Evolutionary conservation across 2,888 invertebrate genomes (phyloP), one percentile per base, ranked within the genome.

Genomic region (Brachyptera risi): DNA sequence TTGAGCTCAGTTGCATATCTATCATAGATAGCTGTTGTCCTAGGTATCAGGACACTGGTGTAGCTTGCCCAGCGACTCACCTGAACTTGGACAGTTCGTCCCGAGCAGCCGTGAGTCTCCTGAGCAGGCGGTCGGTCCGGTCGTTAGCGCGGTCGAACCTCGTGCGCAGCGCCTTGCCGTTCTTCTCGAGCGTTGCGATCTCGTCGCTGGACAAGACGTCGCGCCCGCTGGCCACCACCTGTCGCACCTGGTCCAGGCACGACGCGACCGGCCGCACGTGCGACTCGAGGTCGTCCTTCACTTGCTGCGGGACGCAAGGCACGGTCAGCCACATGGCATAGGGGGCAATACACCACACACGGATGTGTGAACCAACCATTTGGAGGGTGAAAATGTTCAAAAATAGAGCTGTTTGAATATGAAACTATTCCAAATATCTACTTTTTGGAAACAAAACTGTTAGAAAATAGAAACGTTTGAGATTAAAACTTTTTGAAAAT

Each of bases 161-260:
- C 31, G 86, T 86, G 69, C 91, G 90, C 66, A 96, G 77, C 65
- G 88, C 88, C 38, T 92, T 85, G 13, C 92, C 92, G 68, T 90
- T 90, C 69, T 91, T 90, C 76, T 95, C 94, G 66, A 96, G 78
- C 23, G 88, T 87, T 31, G 89, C 85, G 35, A 95, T 87, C 80
- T 96, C 95, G 68, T 95, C 95, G 65, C 91, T 88, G 3, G 94
- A 93, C 4, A 96, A 79, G n/a, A 93, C 89, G 69, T 96, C 95
- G 31, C 91, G 88, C 0, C 93, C 94, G 19, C 93, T 92, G 1
- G 92, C 82, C 3, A 94, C 90, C 50, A 96, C 83, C 72, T 94
- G 92, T 60, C 93, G 87, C 9, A 93, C 90, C 79, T 94, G 92
- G 72, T 95, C 94, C 58, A 92, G 81, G 69, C 92, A 92, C 31